Evolutionary conservation across 2,113 vertebrate species (phyloP), one percentile per base, ranked within the genome.

Genomic region (Tricholaema leucomelas): DNA sequence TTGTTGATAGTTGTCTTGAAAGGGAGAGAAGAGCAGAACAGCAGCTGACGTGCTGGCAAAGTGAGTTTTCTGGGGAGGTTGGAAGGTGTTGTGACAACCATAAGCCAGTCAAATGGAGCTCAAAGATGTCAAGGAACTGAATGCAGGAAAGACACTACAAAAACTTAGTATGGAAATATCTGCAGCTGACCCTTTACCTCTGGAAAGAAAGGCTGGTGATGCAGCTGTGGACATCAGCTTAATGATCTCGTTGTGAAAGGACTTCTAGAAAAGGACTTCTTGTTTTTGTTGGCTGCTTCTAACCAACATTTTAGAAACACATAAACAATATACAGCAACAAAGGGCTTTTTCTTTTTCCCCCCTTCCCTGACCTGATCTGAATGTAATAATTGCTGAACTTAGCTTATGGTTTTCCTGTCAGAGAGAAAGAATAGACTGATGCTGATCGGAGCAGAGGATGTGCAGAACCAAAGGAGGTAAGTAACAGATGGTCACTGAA

Each of bases 401-500:
- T 91, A 88, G 38, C 87, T 97, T 94, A 92, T 81, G 48, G 44
- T 78, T 73, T n/a, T 59, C n/a, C 38, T 81, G 90, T 90, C 90
- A 52, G 11, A 82, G 74, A 87, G 46, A 75, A n/a, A 24, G 5
- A 42, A 46, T 76, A 90, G 90, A 91, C 81, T 5, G 4, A 31
- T 85, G 70, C 61, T 92, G 67, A 92, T 87, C 31, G 67, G 54
- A 94, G 42, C 46, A 91, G 71, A 93, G 59, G 58, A 92, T 42
- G 73, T 31, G 31, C 4, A 5, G 16, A 54, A 20, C 78, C 91
- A 93, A 94, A 92, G 5, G 59, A 91, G 48, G 2, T 88, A 83
- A 94, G 87, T 85, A 90, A 48, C 96, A 98, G 96, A 96, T 96
- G 96, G 95, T 75, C 64, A 81, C 56, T 74, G 73, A 95, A 94